Conservation (phyloP, 1,140 invertebrate species). For the Conopomorpha cramerella region DNA sequence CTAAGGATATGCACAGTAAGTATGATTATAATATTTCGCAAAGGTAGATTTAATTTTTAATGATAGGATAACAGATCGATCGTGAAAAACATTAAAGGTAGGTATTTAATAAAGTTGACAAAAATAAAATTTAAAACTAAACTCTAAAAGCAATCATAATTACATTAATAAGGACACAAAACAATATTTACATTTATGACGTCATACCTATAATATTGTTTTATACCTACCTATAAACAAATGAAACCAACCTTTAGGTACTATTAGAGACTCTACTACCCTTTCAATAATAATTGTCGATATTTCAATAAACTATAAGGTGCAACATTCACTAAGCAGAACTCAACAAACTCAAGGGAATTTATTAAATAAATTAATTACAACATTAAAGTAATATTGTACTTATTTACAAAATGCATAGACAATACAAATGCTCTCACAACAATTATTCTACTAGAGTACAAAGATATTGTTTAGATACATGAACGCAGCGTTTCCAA, state of each 20-base stretch:
- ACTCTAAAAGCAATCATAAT: slow-evolving; percentile 46
- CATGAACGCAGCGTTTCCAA: too few relatives aligned
- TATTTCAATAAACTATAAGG: slow-evolving; percentile 47
- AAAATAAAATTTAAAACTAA: slow-evolving; percentile 8
- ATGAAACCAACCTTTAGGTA: too few relatives aligned
- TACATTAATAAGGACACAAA: slow-evolving; percentile 49
- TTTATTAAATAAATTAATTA: slow-evolving; percentile 56
- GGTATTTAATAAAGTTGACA: background rate
- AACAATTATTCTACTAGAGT: too few relatives aligned
- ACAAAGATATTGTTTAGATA: too few relatives aligned
- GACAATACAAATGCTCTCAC: slow-evolving; percentile 5
- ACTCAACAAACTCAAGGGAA: slow-evolving; percentile 51
- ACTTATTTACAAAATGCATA: slow-evolving; percentile 58
- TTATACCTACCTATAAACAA: slow-evolving; percentile 54
- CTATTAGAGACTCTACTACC: too few relatives aligned
- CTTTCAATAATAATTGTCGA: too few relatives aligned
- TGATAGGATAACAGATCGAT: too few relatives aligned
- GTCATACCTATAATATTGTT: slow-evolving; percentile 45
- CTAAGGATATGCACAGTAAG: slow-evolving; percentile 40
- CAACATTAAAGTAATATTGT: slow-evolving; percentile 33
- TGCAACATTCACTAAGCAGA: slow-evolving; percentile 53
- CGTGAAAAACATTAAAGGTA: background rate
- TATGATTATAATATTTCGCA: too few relatives aligned
- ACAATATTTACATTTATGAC: slow-evolving; percentile 53
- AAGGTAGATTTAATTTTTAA: too few relatives aligned